phyloP scores from a whole-genome alignment of 2,113 vertebrate species.

The Xyliphius kryptos region DNA sequence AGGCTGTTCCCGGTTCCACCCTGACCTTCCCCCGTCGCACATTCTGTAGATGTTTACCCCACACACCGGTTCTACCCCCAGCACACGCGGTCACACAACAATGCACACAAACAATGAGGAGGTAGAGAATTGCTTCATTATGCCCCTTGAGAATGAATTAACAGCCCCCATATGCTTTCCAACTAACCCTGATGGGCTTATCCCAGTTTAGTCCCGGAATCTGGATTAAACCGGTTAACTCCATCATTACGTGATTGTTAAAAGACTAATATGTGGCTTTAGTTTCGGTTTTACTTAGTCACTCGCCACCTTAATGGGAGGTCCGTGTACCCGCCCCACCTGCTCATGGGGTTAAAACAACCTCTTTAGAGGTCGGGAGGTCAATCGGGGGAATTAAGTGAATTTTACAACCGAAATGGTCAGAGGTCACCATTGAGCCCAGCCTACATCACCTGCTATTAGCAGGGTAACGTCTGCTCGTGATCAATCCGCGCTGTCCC shows the following conservation, averaged over 20 bases:
- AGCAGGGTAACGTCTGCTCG: background rate
- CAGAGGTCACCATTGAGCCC: conserved; percentile 2
- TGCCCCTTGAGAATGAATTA: background rate
- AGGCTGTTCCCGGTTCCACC: background rate
- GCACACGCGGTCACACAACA: background rate
- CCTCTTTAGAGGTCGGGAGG: conserved; percentile 21
- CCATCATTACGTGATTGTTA: too few relatives aligned
- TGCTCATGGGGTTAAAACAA: conserved; percentile 25
- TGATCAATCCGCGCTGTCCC: too few relatives aligned
- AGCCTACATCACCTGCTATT: background rate
- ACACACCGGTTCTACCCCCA: conserved; percentile 1
- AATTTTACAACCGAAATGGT: conserved; percentile 9
- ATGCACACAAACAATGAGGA: conserved; percentile 5
- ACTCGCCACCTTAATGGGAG: conserved; percentile 16
- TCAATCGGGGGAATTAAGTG: conserved; percentile 1
- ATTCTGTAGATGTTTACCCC: conserved; percentile 1
- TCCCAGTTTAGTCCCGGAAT: background rate
- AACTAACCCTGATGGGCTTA: background rate
- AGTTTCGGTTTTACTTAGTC: too few relatives aligned
- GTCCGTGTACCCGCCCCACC: background rate
- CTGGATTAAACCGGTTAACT: background rate
- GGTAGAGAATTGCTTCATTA: conserved; percentile 1
- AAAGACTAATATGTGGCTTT: too few relatives aligned
- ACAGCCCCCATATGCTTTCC: conserved; percentile 6
- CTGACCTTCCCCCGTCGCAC: conserved; percentile 1